A percentile compares a stretch with the other conserved stretches of the same genome.
Evolutionary conservation across 1,140 invertebrate genomes (phyloP).

Genomic region (Zaprionus ghesquierei): DNA sequence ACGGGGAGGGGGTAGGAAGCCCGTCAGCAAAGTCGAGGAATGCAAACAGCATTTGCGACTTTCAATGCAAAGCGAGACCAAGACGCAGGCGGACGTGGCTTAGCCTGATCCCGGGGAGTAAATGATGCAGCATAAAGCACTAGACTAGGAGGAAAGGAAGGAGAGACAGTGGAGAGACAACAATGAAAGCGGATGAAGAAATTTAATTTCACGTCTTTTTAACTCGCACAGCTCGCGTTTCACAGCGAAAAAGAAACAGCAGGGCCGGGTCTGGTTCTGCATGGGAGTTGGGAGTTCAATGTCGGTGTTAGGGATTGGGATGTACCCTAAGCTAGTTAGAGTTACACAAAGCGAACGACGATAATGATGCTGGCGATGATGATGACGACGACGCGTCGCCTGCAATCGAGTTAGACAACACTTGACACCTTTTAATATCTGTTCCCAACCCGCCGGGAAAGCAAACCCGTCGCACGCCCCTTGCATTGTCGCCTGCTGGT

Average conservation of each 20-base stretch:
- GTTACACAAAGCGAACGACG: slow-evolving; percentile 29
- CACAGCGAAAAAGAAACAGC: slow-evolving; percentile 25
- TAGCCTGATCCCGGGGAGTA: slow-evolving; percentile 52
- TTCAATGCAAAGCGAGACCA: slow-evolving; percentile 38
- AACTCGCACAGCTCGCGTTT: slow-evolving; percentile 70
- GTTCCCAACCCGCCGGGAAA: not conserved
- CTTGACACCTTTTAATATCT: slow-evolving; percentile 66
- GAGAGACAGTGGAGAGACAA: slow-evolving; percentile 27
- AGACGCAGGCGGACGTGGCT: slow-evolving; percentile 29
- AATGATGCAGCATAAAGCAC: slow-evolving; percentile 44
- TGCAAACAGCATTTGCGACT: slow-evolving; percentile 57
- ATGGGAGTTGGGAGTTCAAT: not conserved
- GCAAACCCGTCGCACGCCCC: slow-evolving; percentile 1
- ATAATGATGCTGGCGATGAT: slow-evolving; percentile 29
- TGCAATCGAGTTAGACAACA: slow-evolving; percentile 46
- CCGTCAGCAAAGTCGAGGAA: slow-evolving; percentile 17
- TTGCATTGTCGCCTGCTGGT: slow-evolving; percentile 55
- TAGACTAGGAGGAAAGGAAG: not conserved
- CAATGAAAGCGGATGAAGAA: slow-evolving; percentile 74
- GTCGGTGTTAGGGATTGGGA: slow-evolving; percentile 34
- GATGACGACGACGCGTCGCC: slow-evolving; percentile 28
- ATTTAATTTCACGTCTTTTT: slow-evolving; percentile 79
- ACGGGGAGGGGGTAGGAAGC: not conserved
- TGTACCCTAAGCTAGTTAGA: slow-evolving; percentile 31
- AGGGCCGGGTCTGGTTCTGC: not conserved